phyloP scores from a whole-genome alignment of 2,113 vertebrate genomes.

The Trachemys scripta region DNA sequence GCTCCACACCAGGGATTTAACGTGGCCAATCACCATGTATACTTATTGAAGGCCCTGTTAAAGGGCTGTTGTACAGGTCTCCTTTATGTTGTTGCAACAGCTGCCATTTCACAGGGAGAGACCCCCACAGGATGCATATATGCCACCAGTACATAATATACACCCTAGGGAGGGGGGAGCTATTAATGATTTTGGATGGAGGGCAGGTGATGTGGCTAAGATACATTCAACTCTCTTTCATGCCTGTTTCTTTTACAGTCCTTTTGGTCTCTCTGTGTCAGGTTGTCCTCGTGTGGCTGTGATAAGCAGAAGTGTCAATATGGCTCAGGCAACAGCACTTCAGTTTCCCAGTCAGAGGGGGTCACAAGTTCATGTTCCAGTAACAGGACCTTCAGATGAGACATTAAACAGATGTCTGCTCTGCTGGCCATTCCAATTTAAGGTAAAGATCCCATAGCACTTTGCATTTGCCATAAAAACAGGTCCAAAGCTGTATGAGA shows the following conservation, averaged over 20 bases:
- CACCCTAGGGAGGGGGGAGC: not conserved
- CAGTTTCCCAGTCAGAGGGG: conserved; percentile 3
- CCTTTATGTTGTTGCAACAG: not conserved
- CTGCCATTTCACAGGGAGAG: not conserved
- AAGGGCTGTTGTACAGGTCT: not conserved
- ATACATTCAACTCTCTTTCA: conserved; percentile 57
- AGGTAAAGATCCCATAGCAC: not conserved
- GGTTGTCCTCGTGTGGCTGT: not conserved
- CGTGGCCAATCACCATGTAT: not conserved
- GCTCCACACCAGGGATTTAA: not conserved
- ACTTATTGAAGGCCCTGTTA: not conserved
- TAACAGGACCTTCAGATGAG: conserved; percentile 15
- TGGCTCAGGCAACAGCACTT: not conserved
- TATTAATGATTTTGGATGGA: conserved; percentile 54
- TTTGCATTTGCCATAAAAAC: not conserved
- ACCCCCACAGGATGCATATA: not conserved
- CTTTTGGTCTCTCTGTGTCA: conserved; percentile 34
- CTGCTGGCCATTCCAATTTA: not conserved
- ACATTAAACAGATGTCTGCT: not conserved
- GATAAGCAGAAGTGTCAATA: not conserved
- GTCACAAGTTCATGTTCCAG: not conserved
- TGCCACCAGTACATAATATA: not conserved
- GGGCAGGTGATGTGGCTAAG: conserved; percentile 56
- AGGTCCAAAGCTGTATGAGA: not conserved
- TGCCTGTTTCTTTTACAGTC: conserved; percentile 33